Base-by-base conservation (phyloP, 2,113 vertebrate species). In the Indicator indicator region DNA sequence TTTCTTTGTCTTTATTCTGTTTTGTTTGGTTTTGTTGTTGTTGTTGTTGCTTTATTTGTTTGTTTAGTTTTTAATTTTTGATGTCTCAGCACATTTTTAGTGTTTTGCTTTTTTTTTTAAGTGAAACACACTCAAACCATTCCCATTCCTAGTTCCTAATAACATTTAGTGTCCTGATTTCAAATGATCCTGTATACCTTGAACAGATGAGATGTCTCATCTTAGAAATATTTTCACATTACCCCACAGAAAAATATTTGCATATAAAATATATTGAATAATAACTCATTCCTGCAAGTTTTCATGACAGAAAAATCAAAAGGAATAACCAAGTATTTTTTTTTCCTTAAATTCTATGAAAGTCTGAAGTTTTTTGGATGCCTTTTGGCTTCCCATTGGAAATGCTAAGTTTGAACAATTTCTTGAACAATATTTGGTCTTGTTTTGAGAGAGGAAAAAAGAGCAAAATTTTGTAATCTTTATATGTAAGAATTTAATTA, bases 11-110 rank as follows among this genome's bases (percentile, higher is more conserved):
- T 55, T 27, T 11, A 4, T 18, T 56, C 52, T 26, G 1, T 28
- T 70, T 44, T 54, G 0, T 32, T 38, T 30, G n/a, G 2, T 0
- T 17, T 63, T 16, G 8, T 24, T 52, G 23, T 26, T 20, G 9
- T 21, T 52, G 11, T 52, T 21, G 21, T 11, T 52, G 23, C 5
- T 52, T 24, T 50, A 21, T 5, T 40, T 72, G 4, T 54, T 80
- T 6, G 1, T 1, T 38, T 55, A 0, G 19, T 48, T 28, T 70
- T 42, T 52, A 48, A 5, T 56, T 62, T 73, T 42, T 36, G 1
- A 11, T 60, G 3, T 13, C 36, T 67, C n/a, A 11, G 3, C 1
- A 1, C 8, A 2, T 32, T 36, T 64, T 18, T 59, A 9, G 27
- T 50, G 17, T 44, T 44, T 44, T 44, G 20, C 9, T 24, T 48